Evolutionary conservation across 2,113 vertebrate species (phyloP).

Genomic region (Hylia prasina): DNA sequence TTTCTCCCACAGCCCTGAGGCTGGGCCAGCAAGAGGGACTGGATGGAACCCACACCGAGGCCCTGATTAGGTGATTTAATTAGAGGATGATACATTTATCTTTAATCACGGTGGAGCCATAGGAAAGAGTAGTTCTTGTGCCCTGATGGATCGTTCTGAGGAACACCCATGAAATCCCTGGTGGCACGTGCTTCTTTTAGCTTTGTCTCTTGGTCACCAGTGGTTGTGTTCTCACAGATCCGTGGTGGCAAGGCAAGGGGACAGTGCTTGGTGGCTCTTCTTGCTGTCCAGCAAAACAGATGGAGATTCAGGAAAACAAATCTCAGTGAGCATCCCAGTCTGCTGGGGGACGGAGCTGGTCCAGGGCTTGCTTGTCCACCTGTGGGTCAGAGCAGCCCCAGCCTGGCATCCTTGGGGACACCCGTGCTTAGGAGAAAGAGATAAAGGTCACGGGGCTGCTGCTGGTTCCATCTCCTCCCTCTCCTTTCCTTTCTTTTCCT

Average conservation of each 20-base stretch:
- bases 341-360: background rate
- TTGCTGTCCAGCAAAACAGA: background rate
- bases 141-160: background rate
- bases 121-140: background rate
- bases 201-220: background rate
- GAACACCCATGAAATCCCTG: background rate
- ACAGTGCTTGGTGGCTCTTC: background rate
- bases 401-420: background rate
- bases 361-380: background rate
- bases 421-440: rapidly evolving
- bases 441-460: rapidly evolving
- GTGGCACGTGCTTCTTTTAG: background rate
- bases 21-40: background rate
- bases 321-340: background rate
- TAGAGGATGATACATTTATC: background rate
- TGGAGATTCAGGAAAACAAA: background rate
- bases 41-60: rapidly evolving
- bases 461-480: background rate
- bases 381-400: background rate
- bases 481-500: background rate
- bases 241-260: rapidly evolving
- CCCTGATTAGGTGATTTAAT: background rate
- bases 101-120: background rate
- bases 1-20: background rate
- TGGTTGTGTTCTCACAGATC: rapidly evolving